These are phyloP conservation scores for Pterocles orientalis DNA, from an alignment of 2,113 vertebrate species.

Conservation along the genomic window DNA sequence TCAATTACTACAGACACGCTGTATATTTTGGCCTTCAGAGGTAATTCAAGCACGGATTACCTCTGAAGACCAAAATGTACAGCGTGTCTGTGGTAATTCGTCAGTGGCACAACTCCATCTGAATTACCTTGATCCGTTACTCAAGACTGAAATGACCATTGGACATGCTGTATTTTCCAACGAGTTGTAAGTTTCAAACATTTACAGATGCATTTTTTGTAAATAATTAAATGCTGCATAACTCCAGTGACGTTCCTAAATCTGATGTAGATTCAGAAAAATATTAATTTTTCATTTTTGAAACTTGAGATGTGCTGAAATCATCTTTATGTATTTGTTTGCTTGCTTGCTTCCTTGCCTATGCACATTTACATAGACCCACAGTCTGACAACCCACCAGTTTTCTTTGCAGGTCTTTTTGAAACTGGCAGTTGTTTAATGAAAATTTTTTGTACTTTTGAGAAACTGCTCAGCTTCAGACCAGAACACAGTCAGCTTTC, in stretches of 20 bases:
- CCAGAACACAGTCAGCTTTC: neutral
- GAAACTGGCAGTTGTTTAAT: neutral
- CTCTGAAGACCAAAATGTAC: neutral
- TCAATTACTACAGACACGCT: neutral
- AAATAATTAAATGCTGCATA: neutral
- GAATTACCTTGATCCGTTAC: neutral
- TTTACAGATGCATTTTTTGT: neutral
- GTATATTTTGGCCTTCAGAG: no score
- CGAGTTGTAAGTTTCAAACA: neutral
- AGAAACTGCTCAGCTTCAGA: neutral
- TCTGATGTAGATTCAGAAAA: neutral
- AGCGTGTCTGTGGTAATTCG: neutral
- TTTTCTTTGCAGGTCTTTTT: neutral
- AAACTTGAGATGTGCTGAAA: neutral
- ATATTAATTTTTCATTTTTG: neutral
- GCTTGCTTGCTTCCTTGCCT: neutral
- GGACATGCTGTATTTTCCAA: neutral
- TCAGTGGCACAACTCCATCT: neutral
- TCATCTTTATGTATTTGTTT: neutral
- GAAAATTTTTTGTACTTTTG: neutral
- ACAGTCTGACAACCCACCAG: neutral
- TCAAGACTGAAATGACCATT: neutral
- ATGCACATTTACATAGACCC: neutral
- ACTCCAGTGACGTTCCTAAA: neutral
- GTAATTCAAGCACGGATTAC: neutral